These are phyloP conservation scores for Drosophila orena DNA, from an alignment of 1,140 invertebrate genomes.

Conservation along the genomic window DNA sequence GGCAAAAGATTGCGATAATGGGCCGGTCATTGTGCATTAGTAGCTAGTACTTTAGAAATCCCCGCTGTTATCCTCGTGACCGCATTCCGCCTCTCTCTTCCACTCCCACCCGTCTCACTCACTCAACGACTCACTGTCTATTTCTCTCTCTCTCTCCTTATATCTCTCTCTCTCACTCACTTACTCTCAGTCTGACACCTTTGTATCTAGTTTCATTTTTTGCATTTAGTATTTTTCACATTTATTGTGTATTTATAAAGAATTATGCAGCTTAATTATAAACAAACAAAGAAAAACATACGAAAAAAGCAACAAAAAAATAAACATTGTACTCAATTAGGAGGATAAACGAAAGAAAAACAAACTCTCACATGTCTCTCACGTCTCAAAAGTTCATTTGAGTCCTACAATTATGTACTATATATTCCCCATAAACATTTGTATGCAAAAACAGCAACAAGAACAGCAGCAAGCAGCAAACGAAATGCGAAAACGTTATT, in stretches of 20 bases:
- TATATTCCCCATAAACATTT: slow-evolving; percentile 70
- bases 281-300: slow-evolving; percentile 55
- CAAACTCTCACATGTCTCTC: slow-evolving; percentile 80
- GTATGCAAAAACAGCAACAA: slow-evolving; percentile 43
- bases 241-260: slow-evolving; percentile 82
- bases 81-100: slow-evolving; percentile 28
- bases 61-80: slow-evolving; percentile 44
- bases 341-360: slow-evolving; percentile 33
- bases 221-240: slow-evolving; percentile 83
- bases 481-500: slow-evolving; percentile 75
- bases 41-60: slow-evolving; percentile 30
- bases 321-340: slow-evolving; percentile 53
- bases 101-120: slow-evolving; percentile 39
- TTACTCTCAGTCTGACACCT: slow-evolving; percentile 77
- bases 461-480: slow-evolving; percentile 55
- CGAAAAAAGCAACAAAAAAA: slow-evolving; percentile 56
- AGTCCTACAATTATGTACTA: slow-evolving; percentile 57
- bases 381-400: slow-evolving; percentile 70
- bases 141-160: slow-evolving; percentile 19
- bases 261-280: slow-evolving; percentile 83
- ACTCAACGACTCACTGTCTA: slow-evolving; percentile 34
- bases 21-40: slow-evolving; percentile 72
- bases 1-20: slow-evolving; percentile 13
- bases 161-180: slow-evolving; percentile 60
- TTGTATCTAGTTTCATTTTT: slow-evolving; percentile 84